Base-by-base conservation (phyloP, 1,140 invertebrate genomes). In the Sminthurides bifidus region DNA sequence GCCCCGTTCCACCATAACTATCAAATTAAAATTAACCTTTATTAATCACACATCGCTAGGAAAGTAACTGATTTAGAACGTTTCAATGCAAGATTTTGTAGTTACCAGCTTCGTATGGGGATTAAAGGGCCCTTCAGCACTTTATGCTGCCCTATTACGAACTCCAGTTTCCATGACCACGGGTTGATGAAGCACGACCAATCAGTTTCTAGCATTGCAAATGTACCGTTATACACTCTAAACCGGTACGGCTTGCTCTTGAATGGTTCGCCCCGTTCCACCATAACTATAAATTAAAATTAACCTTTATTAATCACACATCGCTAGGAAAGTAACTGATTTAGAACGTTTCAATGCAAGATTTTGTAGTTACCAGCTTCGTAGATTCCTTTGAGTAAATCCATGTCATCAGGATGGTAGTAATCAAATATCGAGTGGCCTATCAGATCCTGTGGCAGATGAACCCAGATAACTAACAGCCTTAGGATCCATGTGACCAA, bases 171-270 rank as follows among this genome's bases (percentile, higher is more conserved):
- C 67, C 79, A 79, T 1, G 85, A 85, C 91, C 91, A 95, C 0
- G 92, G 91, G 77, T 94, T 94, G 29, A 92, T 79, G 70, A 93
- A 93, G 55, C 84, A 85, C 0, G 87, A 87, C 88, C 89, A 95
- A 70, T 93, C 87, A 0, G 90, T 92, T 71, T 92, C 85, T 30
- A 93, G 70, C 43, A 81, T 76, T 31, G 87, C 76, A 68, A 79
- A 92, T 61, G 81, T 79, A 1, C 88, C 87, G 70, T 93, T 93
- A 67, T 87, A 83, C 24, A 83, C 80, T 41, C 82, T 74, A 69
- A 93, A 86, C 56, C 85, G 77, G 65, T 81, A 80, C 2, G 86
- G 82, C 66, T 85, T 84, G 66, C 84, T 87, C 58, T 79, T 77
- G 66, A 84, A 81, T 3, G 81, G 78, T 37, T 77, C 75, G 56